Conservation (phyloP, 2,113 vertebrate species). For the Mustela nigripes region DNA sequence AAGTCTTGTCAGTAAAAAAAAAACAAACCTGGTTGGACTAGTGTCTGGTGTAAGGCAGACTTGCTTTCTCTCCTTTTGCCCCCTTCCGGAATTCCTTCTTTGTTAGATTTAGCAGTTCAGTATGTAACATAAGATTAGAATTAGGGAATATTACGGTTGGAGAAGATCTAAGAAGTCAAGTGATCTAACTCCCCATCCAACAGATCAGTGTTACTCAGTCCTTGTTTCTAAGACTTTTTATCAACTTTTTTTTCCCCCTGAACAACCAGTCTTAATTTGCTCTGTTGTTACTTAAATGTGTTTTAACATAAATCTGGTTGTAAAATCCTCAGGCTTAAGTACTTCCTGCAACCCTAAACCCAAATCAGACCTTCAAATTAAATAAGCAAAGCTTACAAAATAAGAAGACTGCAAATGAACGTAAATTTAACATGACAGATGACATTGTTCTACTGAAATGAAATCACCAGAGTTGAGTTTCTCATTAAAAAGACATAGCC, state of each 20-base stretch:
- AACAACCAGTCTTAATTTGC: not conserved
- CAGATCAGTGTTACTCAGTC: not conserved
- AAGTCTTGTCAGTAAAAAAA: conserved; percentile 23
- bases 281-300: not conserved
- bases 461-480: not conserved
- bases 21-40: not conserved
- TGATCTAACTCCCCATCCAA: not conserved
- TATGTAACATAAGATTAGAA: not conserved
- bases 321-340: not conserved
- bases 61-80: conserved; percentile 6
- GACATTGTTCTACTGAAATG: conserved; percentile 10
- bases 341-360: not conserved
- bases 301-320: not conserved
- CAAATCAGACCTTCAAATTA: conserved; percentile 1
- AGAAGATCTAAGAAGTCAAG: not conserved
- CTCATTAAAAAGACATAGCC: not conserved
- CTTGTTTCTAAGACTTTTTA: conserved; percentile 15
- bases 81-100: not conserved
- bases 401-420: not conserved
- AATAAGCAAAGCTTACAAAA: conserved; percentile 34
- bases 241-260: not conserved
- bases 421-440: not conserved
- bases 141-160: not conserved
- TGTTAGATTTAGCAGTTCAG: not conserved
- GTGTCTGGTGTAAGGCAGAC: not conserved